Base-by-base conservation (phyloP, 2,888 invertebrate genomes). In the Lasius fuliginosus region DNA sequence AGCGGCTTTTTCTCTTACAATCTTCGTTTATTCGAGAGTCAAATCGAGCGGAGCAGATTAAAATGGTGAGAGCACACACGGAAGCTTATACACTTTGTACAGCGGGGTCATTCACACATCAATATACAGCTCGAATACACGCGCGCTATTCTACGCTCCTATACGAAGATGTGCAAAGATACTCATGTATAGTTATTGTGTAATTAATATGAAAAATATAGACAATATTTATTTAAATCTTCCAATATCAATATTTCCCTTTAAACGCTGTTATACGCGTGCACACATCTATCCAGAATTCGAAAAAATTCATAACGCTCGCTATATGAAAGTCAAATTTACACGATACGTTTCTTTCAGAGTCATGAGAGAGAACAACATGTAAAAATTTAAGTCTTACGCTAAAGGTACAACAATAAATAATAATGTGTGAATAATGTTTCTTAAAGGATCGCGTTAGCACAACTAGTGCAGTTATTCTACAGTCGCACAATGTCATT, bases 1-100 rank as follows among this genome's bases (percentile, higher is more conserved):
- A 68, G 71, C 82, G 74, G 81, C 60, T 83, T 83, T 83, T 81
- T 68, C 83, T 65, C 69, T 69, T 69, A 68, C 40, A 60, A 49
- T n/a, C 73, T 82, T 65, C 84, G 82, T 73, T 84, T 82, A 73
- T 82, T 73, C 71, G 65, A 73, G 82, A 82, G 60, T 56, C 68
- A 84, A 84, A 65, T 82, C 82, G 36, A 73, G 82, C 67, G 82
- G 36, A 71, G 68, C 65, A 71, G 36, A 84, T 82, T 84, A 82
- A 84, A 84, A 84, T 73, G 64, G 67, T 68, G 82, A 56, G 58
- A 82, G 64, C 84, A 67, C 84, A 67, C 73, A 74, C 69, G 62
- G 79, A 62, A 62, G 83, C 69, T 79, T 53, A 82, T 76, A 67
- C 36, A 56, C 64, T 77, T 75, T 83, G 33, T 67, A 58, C n/a